A percentile compares a stretch with the other conserved stretches of the same genome.
Conservation (phyloP, 2,113 vertebrate species). For the Butastur rufipennis region DNA sequence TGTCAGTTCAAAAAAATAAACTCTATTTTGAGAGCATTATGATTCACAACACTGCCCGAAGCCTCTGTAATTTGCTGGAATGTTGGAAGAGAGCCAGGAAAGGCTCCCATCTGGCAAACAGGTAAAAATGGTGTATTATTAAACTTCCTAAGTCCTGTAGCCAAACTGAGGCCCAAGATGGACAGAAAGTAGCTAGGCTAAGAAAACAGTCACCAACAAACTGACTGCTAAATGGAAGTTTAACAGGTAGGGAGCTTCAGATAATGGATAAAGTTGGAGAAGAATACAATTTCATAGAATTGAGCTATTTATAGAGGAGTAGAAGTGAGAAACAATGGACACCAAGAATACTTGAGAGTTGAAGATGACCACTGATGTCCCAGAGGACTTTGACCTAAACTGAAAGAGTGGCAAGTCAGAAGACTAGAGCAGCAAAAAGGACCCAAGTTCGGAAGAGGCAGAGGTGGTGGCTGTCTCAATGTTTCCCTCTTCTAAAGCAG, state of each 20-base stretch:
- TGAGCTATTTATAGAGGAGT: neutral
- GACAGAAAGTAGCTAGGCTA: neutral
- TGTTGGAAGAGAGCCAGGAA: neutral
- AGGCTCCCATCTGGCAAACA: neutral
- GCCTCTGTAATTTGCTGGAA: neutral
- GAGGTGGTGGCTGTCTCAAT: neutral
- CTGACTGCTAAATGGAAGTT: neutral
- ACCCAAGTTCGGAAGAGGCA: neutral
- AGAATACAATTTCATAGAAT: neutral
- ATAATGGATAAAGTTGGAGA: neutral
- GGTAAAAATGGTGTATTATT: neutral
- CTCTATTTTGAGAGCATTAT: neutral
- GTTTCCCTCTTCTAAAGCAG: neutral
- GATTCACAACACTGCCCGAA: neutral
- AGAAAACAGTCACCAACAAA: neutral
- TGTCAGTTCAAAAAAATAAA: neutral
- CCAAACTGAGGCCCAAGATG: rapidly evolving
- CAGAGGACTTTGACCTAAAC: neutral
- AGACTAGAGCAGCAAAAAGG: neutral
- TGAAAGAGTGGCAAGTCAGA: neutral
- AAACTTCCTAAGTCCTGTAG: neutral
- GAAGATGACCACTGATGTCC: neutral
- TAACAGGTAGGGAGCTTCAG: neutral
- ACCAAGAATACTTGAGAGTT: neutral
- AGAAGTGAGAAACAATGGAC: neutral